phyloP scores from a whole-genome alignment of 2,113 vertebrate genomes.

The Psephotus haematonotus region DNA sequence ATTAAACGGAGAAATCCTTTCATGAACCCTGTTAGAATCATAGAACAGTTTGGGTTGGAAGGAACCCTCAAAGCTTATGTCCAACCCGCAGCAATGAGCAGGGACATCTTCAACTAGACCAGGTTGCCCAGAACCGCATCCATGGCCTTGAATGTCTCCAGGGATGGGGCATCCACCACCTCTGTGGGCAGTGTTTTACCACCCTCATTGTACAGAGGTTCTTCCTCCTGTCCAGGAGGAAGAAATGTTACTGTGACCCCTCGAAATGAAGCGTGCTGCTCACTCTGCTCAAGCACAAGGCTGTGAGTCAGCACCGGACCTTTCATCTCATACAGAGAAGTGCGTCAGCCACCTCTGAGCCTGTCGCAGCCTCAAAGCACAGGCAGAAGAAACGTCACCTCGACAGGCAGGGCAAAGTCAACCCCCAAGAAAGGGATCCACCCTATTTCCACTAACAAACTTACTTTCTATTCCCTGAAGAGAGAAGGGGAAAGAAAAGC shows the following conservation, averaged over 20 bases:
- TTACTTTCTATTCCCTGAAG: not conserved
- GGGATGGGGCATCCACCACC: not conserved
- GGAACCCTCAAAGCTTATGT: not conserved
- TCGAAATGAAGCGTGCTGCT: fast-evolving
- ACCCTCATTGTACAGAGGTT: not conserved
- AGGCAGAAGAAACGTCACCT: not conserved
- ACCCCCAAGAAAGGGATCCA: not conserved
- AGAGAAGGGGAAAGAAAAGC: not conserved
- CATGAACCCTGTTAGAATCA: not conserved
- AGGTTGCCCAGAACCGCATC: not conserved
- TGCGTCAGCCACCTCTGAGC: fast-evolving
- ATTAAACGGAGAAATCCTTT: not conserved
- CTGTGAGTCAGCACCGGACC: not conserved
- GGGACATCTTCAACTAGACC: not conserved
- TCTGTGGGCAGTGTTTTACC: not conserved
- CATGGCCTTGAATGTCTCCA: not conserved
- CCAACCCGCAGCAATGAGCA: not conserved
- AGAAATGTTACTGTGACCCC: not conserved
- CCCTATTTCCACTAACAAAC: not conserved
- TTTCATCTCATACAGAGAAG: not conserved
- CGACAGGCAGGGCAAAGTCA: not conserved
- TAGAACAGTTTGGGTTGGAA: not conserved
- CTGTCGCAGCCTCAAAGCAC: not conserved
- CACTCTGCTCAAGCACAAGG: not conserved
- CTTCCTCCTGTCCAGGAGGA: not conserved